phyloP scores from a whole-genome alignment of 2,888 invertebrate genomes.

The Scrobipalpa atriplicella region DNA sequence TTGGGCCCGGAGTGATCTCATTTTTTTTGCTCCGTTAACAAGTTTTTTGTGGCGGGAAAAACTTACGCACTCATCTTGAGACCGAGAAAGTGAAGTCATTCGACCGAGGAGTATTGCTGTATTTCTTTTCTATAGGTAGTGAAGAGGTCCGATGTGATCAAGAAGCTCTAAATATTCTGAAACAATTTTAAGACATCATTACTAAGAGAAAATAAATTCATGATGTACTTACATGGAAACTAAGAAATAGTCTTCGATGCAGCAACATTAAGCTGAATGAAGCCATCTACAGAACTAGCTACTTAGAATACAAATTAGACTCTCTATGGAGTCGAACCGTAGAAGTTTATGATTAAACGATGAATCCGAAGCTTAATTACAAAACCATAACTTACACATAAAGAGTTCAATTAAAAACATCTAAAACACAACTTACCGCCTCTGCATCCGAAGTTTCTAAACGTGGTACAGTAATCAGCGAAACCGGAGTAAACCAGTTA shows the following conservation, averaged over 20 bases:
- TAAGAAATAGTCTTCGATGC: neutral
- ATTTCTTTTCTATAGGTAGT: too few species aligned
- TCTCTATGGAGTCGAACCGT: neutral
- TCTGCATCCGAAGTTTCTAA: slow-evolving; percentile 21
- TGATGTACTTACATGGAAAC: neutral
- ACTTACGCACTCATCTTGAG: slow-evolving; percentile 55
- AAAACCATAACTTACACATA: slow-evolving; percentile 4
- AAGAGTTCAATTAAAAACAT: slow-evolving; percentile 8
- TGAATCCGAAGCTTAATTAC: slow-evolving; percentile 2
- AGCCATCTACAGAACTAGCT: too few species aligned
- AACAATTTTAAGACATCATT: too few species aligned
- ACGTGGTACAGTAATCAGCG: slow-evolving; percentile 53
- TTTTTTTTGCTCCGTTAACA: slow-evolving; percentile 59
- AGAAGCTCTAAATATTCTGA: too few species aligned
- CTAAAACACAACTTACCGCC: neutral
- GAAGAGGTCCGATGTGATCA: too few species aligned
- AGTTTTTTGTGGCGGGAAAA: slow-evolving; percentile 64
- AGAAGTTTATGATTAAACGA: too few species aligned
- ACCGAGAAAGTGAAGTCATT: slow-evolving; percentile 61
- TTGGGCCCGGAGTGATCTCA: slow-evolving; percentile 44
- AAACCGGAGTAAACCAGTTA: slow-evolving; percentile 70
- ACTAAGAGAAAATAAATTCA: too few species aligned
- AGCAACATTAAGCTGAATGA: neutral
- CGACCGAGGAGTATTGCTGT: slow-evolving; percentile 51
- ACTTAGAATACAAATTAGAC: neutral